Evolutionary conservation across 2,113 vertebrate genomes (phyloP).

Genomic region (Peromyscus leucopus): DNA sequence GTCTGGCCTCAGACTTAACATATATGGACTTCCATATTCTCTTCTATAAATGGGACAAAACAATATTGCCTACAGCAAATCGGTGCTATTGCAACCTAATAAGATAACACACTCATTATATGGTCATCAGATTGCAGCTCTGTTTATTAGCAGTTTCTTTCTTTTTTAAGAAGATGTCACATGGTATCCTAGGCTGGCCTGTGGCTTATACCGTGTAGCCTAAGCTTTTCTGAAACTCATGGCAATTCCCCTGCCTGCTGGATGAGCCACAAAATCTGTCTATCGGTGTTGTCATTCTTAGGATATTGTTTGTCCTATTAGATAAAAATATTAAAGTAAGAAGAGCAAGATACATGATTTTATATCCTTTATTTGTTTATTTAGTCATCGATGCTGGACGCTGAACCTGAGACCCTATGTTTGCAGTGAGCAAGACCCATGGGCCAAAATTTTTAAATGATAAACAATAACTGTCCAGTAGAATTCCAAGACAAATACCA

Average conservation of each 20-base stretch:
- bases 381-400: neutral
- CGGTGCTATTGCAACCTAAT: neutral
- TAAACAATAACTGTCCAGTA: neutral
- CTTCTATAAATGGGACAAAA: constrained; percentile 16
- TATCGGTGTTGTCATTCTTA: neutral
- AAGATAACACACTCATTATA: neutral
- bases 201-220: neutral
- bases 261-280: neutral
- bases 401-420: neutral
- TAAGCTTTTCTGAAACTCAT: neutral
- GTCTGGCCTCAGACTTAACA: neutral
- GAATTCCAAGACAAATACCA: neutral
- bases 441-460: neutral
- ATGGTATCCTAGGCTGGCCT: neutral
- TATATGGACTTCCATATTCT: neutral
- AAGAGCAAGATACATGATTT: neutral
- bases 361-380: neutral
- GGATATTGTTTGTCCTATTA: neutral
- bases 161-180: neutral
- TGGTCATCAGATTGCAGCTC: neutral
- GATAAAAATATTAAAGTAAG: neutral
- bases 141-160: neutral
- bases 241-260: neutral
- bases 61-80: neutral
- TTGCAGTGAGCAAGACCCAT: neutral